These are phyloP conservation scores for Eurystomus gularis DNA, from an alignment of 2,113 vertebrate species.

Conservation along the genomic window DNA sequence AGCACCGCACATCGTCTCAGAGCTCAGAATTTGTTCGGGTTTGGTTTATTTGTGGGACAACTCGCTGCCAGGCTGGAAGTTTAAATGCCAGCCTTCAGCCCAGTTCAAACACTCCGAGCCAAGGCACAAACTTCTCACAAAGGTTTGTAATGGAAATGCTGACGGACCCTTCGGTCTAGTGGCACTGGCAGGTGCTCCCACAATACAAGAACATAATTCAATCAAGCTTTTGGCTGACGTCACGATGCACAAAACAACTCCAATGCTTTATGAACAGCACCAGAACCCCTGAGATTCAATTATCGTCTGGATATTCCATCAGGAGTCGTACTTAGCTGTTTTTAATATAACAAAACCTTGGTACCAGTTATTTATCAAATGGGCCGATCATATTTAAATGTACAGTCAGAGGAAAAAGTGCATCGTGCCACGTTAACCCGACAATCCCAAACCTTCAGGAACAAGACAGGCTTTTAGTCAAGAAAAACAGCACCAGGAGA, in stretches of 20 bases:
- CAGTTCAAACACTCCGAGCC: not conserved
- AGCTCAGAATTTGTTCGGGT: rapidly evolving
- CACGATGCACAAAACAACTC: constrained; percentile 71
- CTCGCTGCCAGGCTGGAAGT: not conserved
- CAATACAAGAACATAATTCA: constrained; percentile 70
- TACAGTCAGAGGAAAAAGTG: not conserved
- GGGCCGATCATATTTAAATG: constrained; percentile 41
- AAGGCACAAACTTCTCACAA: constrained; percentile 35
- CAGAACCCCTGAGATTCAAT: constrained; percentile 79
- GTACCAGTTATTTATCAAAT: constrained; percentile 70
- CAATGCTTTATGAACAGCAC: constrained; percentile 74
- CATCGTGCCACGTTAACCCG: not conserved
- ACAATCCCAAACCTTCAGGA: constrained; percentile 14
- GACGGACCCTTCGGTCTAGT: constrained; percentile 30
- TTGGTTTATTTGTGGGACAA: too few relatives aligned
- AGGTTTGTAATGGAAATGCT: constrained; percentile 64
- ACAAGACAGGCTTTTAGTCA: not conserved
- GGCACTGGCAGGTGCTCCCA: constrained; percentile 71
- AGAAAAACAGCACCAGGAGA: not conserved
- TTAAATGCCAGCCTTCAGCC: not conserved
- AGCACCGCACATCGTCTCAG: rapidly evolving
- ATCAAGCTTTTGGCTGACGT: constrained; percentile 76
- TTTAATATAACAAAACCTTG: constrained; percentile 72
- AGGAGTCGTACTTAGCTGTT: constrained; percentile 69
- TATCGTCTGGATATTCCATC: constrained; percentile 72